Evolutionary conservation across 2,797 vertebrate species (phyloP), one percentile per base, ranked within the genome.

Genomic region (Toxotes lorentzi): DNA sequence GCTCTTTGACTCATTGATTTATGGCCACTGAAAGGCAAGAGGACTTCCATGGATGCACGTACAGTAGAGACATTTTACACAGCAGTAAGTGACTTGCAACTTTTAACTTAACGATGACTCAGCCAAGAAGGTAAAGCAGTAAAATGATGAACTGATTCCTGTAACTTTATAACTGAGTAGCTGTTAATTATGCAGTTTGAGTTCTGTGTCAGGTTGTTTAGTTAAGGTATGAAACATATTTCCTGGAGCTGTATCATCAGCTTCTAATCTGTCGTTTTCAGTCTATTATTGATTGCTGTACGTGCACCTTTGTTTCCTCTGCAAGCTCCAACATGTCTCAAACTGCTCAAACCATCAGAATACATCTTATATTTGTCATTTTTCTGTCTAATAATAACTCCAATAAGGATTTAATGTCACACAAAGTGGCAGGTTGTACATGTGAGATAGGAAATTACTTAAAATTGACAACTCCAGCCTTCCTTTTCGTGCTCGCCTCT

Each of bases 1-100:
- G 72, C 83, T 83, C 70, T 77, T 77, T 83, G 70, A 86, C 80
- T 78, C 65, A 35, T 41, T 90, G 82, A 91, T 91, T 92, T 93
- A 92, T 70, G 59, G 68, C 56, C 21, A 27, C 67, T 79, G 84
- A 85, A 87, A 88, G 73, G 73, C 85, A 76, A 84, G 81, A 76
- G 41, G 80, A 73, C 70, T 62, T 85, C 73, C 54, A 34, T 7
- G 11, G 58, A 84, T 82, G 48, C 76, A 75, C 69, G 32, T 86
- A 84, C 79, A 89, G 83, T 41, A 84, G 48, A 70, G 69, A 75
- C 5, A 3, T 74, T 90, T 90, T 84, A 88, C 76, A 69, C 14
- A 16, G 86, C 86, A 78, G 51, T 82, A 43, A 81, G 56, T 76
- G 63, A 83, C 79, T 72, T 81, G 63, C 17, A 66, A 56, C 76